Conservation (phyloP, 23 tunicate species). For the Oikopleura vanhoeffeni region DNA sequence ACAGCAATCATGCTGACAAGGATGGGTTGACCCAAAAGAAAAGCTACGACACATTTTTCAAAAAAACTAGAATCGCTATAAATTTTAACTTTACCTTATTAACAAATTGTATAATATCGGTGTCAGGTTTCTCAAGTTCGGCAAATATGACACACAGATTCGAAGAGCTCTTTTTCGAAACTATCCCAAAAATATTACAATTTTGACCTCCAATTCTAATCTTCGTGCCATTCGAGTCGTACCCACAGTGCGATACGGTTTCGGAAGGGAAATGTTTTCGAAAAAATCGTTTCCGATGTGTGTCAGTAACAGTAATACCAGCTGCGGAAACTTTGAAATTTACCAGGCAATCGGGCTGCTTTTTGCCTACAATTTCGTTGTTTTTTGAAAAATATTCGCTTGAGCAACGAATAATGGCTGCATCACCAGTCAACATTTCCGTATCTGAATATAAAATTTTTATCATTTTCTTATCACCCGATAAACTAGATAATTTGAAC, state of each 20-base stretch:
- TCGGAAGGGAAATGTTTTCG: slow-evolving; percentile 14
- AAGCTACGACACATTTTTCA: too few relatives aligned
- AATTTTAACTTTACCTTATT: slow-evolving; percentile 15
- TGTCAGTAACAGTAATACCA: neutral
- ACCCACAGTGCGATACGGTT: neutral
- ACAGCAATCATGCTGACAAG: neutral
- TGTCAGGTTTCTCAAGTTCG: neutral
- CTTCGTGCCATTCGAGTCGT: neutral
- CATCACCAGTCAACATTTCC: slow-evolving; percentile 6
- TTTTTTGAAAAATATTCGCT: neutral
- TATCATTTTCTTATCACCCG: too few relatives aligned
- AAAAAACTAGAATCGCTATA: too few relatives aligned
- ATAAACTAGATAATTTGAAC: too few relatives aligned
- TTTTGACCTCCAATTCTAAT: neutral
- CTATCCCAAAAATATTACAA: neutral
- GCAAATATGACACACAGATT: neutral
- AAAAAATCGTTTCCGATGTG: neutral
- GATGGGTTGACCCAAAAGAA: too few relatives aligned
- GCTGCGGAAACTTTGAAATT: neutral
- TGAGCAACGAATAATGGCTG: neutral
- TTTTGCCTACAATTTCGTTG: neutral
- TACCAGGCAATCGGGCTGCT: neutral
- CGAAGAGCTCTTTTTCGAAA: neutral
- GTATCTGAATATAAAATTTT: neutral
- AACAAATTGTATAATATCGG: neutral